A percentile compares a stretch with the other conserved stretches of the same genome.
These are phyloP conservation scores for Aphelocoma coerulescens DNA, from an alignment of 2,113 vertebrate genomes.

Conservation along the genomic window DNA sequence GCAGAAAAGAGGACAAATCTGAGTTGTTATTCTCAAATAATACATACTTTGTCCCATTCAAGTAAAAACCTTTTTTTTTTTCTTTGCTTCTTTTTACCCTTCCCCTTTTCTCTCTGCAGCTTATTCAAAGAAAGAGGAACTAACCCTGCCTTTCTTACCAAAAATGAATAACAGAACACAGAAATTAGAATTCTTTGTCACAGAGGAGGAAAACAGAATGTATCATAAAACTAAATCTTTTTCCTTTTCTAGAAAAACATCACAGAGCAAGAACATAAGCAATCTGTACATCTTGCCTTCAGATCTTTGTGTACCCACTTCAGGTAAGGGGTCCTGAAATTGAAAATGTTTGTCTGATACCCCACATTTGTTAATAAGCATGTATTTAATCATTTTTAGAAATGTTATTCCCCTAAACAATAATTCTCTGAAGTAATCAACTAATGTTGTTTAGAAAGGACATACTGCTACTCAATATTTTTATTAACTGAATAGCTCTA, in stretches of 20 bases:
- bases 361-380: background rate
- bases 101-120: background rate
- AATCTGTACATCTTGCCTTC: constrained; percentile 90
- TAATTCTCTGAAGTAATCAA: background rate
- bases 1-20: background rate
- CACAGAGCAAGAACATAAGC: constrained; percentile 87
- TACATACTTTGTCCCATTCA: background rate
- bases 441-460: background rate
- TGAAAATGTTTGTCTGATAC: background rate
- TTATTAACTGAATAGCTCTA: background rate
- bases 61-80: background rate
- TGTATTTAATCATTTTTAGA: background rate
- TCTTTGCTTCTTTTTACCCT: background rate
- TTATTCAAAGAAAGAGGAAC: background rate
- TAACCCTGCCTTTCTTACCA: constrained; percentile 6
- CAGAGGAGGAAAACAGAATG: background rate
- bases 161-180: background rate
- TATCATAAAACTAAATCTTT: constrained; percentile 15
- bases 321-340: constrained; percentile 75
- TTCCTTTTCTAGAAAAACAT: constrained; percentile 86
- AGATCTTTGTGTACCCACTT: constrained; percentile 93
- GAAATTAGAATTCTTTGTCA: constrained; percentile 7
- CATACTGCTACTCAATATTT: background rate
- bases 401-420: background rate
- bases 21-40: background rate